Base-by-base conservation (phyloP, 2,797 vertebrate genomes). In the Gymnopithys bicolor region DNA sequence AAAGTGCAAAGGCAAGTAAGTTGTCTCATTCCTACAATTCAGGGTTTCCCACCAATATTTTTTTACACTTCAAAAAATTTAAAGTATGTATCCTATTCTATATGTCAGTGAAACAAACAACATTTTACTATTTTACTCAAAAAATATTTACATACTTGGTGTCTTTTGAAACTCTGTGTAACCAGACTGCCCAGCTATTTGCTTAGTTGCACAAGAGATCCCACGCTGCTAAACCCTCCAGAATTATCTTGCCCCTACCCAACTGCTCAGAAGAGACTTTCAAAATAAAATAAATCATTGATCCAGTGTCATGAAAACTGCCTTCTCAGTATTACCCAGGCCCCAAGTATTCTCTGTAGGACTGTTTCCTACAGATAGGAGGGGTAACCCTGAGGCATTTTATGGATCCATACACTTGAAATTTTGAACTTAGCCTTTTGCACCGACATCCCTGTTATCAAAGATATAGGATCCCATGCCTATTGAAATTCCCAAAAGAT, bases 221-320 rank as follows among this genome's bases (percentile, higher is more conserved):
- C 77, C 92, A 77, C 46, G 56, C 93, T 92, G 84, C 53, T 92
- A 95, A 94, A 77, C 35, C 37, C 88, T 90, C 66, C 81, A 80
- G 78, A 92, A 85, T 90, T 90, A 90, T 80, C 90, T 90, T 73
- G 63, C 59, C 74, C 76, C 74, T 59, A 84, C 79, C 33, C 80
- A 23, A 53, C 43, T 79, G 67, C 75, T 83, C 81, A 82, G 68
- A 95, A 67, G 39, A 92, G 45, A 5, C 56, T 94, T 89, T 68
- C 80, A 95, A 95, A 96, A 87, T 92, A 77, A 95, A 91, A 96
- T 93, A 95, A 95, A 93, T 92, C 87, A 94, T 62, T 85, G 87
- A 92, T 84, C 56, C 71, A 64, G 30, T 53, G 59, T 90, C 88
- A 84, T 52, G 52, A 82, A 86, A 87, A 37, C 52, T 89, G 58